Evolutionary conservation across 2,113 vertebrate genomes (phyloP), one percentile per base, ranked within the genome.

Genomic region (Dolichallabes microphthalmus): DNA sequence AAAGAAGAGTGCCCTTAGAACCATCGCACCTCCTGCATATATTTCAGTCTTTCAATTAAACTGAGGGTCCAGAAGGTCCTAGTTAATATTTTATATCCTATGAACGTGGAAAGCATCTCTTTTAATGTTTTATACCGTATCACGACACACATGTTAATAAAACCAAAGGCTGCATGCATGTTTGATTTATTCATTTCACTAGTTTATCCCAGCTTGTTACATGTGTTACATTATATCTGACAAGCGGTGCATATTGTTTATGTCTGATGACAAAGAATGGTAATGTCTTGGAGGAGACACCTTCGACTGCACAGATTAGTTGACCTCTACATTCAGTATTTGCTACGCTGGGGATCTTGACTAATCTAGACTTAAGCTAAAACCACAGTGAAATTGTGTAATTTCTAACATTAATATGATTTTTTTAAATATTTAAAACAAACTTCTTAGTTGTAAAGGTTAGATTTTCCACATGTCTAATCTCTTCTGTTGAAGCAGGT

Each of bases 41-140:
- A 50, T 63, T 64, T 79, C 30, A 79, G 19, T 35, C 30, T 35
- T 79, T 11, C 79, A 14, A 80, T 80, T 12, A 80, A 80, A 63
- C 22, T 45, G 20, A 45, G 35, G 35, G 60, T 80, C 60, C 35
- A 64, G 15, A 39, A 80, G 79, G 79, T 50, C 58, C 32, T 80
- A 22, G 13, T 80, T 80, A 80, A 80, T 80, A 64, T 80, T 80
- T 80, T 64, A 80, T 80, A 80, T 80, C 5, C 20, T 11, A 80
- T 80, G 60, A 64, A 50, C 3, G 32, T 63, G 79, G 58, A 50
- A 32, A 63, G 58, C 15, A 61, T 63, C 35, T 58, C 19, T 6
- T 58, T 79, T 35, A 57, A 79, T 79, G 22, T 58, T 79, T 79
- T 11, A 79, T 79, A 55, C 30, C 30, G n/a, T 79, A 60, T 58